Evolutionary conservation across 2,113 vertebrate species (phyloP).

Genomic region (Ia io): DNA sequence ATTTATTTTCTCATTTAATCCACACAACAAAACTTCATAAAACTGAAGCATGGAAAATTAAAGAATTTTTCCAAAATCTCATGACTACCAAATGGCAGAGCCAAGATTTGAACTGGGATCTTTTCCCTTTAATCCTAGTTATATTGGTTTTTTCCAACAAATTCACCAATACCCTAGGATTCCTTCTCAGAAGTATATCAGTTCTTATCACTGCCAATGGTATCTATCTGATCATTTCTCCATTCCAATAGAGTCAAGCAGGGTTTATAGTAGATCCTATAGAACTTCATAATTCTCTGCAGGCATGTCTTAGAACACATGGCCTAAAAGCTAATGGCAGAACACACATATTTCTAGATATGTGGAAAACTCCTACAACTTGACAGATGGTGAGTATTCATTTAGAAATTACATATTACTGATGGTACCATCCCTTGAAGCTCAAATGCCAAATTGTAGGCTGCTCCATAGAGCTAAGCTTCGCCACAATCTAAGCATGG

Average conservation of each 20-base stretch:
- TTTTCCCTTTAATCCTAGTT: not conserved
- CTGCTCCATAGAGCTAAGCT: not conserved
- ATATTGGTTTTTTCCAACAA: not conserved
- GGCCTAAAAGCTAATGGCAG: slow-evolving; percentile 20
- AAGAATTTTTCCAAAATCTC: not conserved
- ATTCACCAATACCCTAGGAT: not conserved
- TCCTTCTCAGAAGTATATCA: not conserved
- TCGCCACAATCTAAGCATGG: not conserved
- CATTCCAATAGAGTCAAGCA: not conserved
- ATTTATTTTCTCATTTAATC: not conserved
- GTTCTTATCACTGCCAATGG: not conserved
- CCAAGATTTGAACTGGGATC: not conserved
- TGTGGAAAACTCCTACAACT: not conserved
- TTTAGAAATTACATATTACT: not conserved
- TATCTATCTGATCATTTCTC: not conserved
- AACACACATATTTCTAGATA: not conserved
- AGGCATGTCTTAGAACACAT: slow-evolving; percentile 7
- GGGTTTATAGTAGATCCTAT: not conserved
- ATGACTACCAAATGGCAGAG: not conserved
- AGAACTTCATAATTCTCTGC: not conserved
- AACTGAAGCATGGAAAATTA: not conserved
- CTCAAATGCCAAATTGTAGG: not conserved
- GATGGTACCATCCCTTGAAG: not conserved
- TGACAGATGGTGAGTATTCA: not conserved
- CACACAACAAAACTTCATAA: not conserved